Base-by-base conservation (phyloP, 1,140 invertebrate genomes). In the Leptoteleia sp. region DNA sequence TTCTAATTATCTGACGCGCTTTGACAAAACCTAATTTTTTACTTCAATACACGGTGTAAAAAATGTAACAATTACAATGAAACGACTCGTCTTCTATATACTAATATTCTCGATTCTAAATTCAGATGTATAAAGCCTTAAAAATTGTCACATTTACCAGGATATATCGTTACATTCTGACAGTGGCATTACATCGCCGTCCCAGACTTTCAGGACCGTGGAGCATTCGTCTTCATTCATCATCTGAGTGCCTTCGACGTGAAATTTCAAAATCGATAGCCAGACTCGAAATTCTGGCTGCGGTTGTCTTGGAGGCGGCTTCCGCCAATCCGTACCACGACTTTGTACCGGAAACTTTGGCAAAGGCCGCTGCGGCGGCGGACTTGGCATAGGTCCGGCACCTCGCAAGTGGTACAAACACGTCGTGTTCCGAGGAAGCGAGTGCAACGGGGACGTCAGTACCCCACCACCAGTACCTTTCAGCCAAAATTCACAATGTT, bases 191-290 rank as follows among this genome's bases (percentile, higher is more conserved):
- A 95, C 91, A 16, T 94, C 93, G 0, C 95, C 94, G 82, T 96
- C 95, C 94, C 95, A 96, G 52, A 96, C 92, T 89, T 94, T 94
- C 52, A 96, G 89, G 78, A 93, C 92, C 73, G 94, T 95, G 1
- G 94, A 92, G 82, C 94, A 96, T 68, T 94, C 93, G 82, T 95
- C 93, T 81, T 94, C 93, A 45, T 79, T 83, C 45, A 76, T 79
- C 5, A 86, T 93, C 85, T 59, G 91, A 89, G 77, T 91, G 79
- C 82, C 89, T 83, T 70, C 92, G 77, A 94, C 93, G 88, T 96
- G 94, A 87, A 96, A 96, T 89, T 96, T 96, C 47, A 96, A 90
- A 43, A 97, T 93, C 0, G 95, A 96, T 64, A 97, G 91, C 96
- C 95, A 97, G 0, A 97, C 94, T 67, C 94, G 91, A 82, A 95